A percentile compares a stretch with the other conserved stretches of the same genome.
phyloP scores from a whole-genome alignment of 2,113 vertebrate species.

The Grallaria varia region DNA sequence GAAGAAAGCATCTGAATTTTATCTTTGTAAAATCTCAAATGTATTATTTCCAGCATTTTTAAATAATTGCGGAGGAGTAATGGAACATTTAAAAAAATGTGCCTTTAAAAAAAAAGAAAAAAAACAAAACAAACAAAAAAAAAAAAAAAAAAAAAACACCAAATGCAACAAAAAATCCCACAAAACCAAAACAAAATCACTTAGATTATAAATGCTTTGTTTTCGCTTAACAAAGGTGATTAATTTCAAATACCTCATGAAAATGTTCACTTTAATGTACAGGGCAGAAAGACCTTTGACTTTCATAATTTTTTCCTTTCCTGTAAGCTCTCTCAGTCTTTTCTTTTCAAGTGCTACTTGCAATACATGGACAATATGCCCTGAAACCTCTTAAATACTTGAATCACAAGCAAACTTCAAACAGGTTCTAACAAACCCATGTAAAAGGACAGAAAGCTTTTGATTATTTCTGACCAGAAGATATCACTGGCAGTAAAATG shows the following conservation, averaged over 20 bases:
- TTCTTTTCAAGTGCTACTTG: background rate
- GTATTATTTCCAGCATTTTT: background rate
- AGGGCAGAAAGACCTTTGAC: background rate
- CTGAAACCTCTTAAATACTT: background rate
- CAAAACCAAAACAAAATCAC: background rate
- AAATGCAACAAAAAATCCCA: background rate
- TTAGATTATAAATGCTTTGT: background rate
- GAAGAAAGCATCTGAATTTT: slow-evolving; percentile 12
- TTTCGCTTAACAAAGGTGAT: background rate
- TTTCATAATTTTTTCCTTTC: background rate
- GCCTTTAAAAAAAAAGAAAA: background rate
- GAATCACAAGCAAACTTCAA: background rate
- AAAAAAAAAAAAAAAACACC: background rate
- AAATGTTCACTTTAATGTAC: background rate
- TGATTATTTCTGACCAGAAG: background rate
- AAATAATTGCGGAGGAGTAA: background rate
- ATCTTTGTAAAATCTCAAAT: background rate
- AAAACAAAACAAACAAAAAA: background rate
- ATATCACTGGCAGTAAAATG: background rate
- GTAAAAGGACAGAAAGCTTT: background rate
- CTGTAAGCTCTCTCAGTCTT: background rate
- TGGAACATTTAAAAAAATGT: background rate
- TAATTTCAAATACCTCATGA: background rate
- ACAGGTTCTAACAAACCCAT: background rate
- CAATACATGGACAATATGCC: background rate